Base-by-base conservation (phyloP, 2,888 invertebrate species). In the Tolmerus cingulatus region DNA sequence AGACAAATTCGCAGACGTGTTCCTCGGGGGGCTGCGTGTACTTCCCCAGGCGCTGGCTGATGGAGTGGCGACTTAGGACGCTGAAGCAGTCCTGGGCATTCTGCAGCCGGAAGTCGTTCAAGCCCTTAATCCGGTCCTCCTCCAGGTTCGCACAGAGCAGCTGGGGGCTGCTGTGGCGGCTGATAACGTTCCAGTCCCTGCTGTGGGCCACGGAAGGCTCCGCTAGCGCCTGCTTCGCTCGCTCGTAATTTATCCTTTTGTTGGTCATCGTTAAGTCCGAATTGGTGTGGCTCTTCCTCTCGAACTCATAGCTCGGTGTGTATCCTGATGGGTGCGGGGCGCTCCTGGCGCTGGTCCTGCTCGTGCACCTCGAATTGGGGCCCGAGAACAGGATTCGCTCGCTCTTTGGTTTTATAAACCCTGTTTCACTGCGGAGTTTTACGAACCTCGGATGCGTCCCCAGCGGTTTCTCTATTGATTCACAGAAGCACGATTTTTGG, bases 61-160 rank as follows among this genome's bases (percentile, higher is more conserved):
- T 74, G 27, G 87, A 74, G 40, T 81, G 74, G 7, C 74, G 66
- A 34, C 79, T 87, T 19, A 81, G 14, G 19, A 74, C 23, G 43
- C 87, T 81, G 74, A 87, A 87, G n/a, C 87, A 87, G 19, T 87
- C 87, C 34, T 81, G 19, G 1, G 43, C n/a, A 27, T 87, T 87
- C 34, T 51, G 9, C 9, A 87, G 43, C 1, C 87, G 87, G 19
- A 81, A 87, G 46, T 87, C 79, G 66, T 46, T 87, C 40, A 87
- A 40, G 30, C 40, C 74, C 19, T 51, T 66, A 7, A 87, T 81
- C 30, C 74, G 14, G 34, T 81, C 43, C n/a, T 46, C 5, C 2
- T 81, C 81, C 5, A 87, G n/a, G 57, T 74, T 55, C 1, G 30
- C 40, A 19, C 14, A 16, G 23, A 51, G n/a, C 3, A n/a, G 1